A percentile compares a stretch with the other conserved stretches of the same genome.
Evolutionary conservation across 2,113 vertebrate genomes (phyloP).

Genomic region (Pomatostomus ruficeps): DNA sequence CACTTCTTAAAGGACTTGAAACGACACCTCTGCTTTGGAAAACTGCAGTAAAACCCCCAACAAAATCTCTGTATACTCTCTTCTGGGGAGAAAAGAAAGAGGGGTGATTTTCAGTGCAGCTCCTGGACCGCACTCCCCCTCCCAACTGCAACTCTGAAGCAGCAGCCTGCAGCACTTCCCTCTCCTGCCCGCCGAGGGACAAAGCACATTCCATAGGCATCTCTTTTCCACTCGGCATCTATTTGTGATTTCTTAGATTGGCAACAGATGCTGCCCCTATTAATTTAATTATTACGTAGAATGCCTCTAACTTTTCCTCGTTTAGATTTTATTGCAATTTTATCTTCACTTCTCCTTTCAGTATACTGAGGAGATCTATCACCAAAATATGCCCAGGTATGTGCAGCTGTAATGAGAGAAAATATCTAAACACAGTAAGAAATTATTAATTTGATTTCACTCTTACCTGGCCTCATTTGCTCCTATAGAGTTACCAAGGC

Average conservation of each 20-base stretch:
- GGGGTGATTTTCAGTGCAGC: not conserved
- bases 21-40: not conserved
- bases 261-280: not conserved
- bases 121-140: not conserved
- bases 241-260: not conserved
- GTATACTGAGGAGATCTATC: not conserved
- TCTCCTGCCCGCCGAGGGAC: not conserved
- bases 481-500: not conserved
- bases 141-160: rapidly evolving
- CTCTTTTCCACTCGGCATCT: not conserved
- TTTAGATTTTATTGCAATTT: not conserved
- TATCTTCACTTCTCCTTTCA: not conserved
- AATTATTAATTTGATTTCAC: not conserved
- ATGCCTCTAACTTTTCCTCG: not conserved
- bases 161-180: not conserved
- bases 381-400: not conserved
- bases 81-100: not conserved
- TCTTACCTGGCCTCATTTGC: not conserved
- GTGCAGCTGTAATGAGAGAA: not conserved
- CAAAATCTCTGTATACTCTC: not conserved
- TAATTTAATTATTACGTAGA: not conserved
- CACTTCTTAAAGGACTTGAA: not conserved
- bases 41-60: not conserved
- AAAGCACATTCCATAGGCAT: not conserved
- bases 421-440: not conserved